A percentile compares a stretch with the other conserved stretches of the same genome.
Conservation (phyloP, 2,113 vertebrate species). For the Carassius auratus region DNA sequence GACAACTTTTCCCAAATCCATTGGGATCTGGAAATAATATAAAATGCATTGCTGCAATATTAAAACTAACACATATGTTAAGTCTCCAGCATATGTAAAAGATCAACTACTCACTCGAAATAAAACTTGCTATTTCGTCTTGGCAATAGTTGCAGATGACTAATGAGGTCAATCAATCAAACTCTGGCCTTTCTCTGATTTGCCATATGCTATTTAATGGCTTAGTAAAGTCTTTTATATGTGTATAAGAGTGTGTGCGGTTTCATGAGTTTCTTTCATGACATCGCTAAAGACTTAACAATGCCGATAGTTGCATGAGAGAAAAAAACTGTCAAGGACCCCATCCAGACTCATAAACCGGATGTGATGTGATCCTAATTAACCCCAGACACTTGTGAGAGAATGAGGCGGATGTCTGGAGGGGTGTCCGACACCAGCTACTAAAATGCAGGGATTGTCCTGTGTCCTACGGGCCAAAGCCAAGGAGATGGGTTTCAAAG, state of each 20-base stretch:
- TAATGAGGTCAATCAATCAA: conserved; percentile 64
- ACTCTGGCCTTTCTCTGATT: conserved; percentile 50
- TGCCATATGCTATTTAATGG: conserved; percentile 52
- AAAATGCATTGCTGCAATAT: not conserved
- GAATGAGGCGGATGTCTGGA: conserved; percentile 63
- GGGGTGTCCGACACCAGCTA: conserved; percentile 58
- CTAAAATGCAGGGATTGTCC: conserved; percentile 68
- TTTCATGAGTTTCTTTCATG: conserved; percentile 46
- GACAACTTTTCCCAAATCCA: conserved; percentile 8
- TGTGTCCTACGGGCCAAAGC: conserved; percentile 47
- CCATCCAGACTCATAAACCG: conserved; percentile 43
- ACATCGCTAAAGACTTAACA: not conserved
- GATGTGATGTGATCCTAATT: conserved; percentile 71
- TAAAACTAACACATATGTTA: conserved; percentile 15
- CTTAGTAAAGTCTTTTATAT: conserved; percentile 62
- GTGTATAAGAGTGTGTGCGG: conserved; percentile 13
- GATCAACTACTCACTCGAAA: not conserved
- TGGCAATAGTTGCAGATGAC: conserved; percentile 46
- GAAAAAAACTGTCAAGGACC: conserved; percentile 35
- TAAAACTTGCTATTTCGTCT: conserved; percentile 13
- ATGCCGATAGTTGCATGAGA: conserved; percentile 52
- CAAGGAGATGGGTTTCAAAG: conserved; percentile 60
- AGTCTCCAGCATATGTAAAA: conserved; percentile 22
- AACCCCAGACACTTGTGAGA: conserved; percentile 69
- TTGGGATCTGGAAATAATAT: conserved; percentile 6